Percentiles rank a stretch among this genome's conserved stretches.
phyloP scores from a whole-genome alignment of 2,113 vertebrate genomes.

The Orientallactaga bullata region DNA sequence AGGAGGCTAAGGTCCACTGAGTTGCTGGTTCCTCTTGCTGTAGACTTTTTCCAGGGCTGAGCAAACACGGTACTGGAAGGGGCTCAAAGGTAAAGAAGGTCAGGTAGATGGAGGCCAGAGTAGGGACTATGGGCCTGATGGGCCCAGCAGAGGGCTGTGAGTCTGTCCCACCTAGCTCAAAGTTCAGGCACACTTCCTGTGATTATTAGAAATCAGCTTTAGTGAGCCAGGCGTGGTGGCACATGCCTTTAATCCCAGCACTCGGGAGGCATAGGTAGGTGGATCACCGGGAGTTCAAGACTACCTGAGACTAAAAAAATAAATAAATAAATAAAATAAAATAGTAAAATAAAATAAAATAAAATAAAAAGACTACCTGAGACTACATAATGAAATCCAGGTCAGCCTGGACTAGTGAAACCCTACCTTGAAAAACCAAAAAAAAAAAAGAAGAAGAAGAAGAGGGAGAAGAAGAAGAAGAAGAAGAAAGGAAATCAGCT shows the following conservation, averaged over 20 bases:
- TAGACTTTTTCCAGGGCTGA: neutral
- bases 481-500: neutral
- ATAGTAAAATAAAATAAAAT: too few species aligned
- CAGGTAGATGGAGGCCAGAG: neutral
- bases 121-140: neutral
- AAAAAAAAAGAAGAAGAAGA: neutral
- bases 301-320: too few species aligned
- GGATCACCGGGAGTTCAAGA: too few species aligned
- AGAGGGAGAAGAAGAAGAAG: neutral
- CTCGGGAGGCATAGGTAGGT: too few species aligned
- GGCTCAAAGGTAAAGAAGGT: neutral
- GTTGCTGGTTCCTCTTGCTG: neutral
- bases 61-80: conserved; percentile 12
- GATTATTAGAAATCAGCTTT: neutral
- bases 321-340: too few species aligned
- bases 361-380: too few species aligned
- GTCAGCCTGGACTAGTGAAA: too few species aligned
- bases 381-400: too few species aligned
- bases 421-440: too few species aligned
- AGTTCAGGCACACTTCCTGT: neutral
- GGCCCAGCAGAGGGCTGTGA: neutral
- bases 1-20: neutral
- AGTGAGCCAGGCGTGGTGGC: neutral
- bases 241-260: too few species aligned
- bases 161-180: neutral